Conservation (phyloP, 1,140 invertebrate species). For the Zelostemma sp. region DNA sequence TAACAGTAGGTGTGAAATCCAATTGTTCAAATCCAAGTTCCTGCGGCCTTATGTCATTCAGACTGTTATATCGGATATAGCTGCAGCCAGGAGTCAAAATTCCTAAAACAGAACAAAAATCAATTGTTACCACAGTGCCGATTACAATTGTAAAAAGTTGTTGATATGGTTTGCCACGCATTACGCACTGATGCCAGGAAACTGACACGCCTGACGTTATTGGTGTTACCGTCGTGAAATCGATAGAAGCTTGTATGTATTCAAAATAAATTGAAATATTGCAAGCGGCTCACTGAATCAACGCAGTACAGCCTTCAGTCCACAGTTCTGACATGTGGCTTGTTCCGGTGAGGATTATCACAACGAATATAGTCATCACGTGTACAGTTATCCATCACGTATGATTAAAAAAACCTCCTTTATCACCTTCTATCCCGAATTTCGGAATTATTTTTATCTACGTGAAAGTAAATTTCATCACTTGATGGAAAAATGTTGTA, state of each 20-base stretch:
- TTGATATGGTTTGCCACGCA: slow-evolving; percentile 4
- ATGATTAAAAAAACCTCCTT: background rate
- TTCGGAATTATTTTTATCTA: background rate
- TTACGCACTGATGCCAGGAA: slow-evolving; percentile 14
- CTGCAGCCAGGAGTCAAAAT: slow-evolving; percentile 56
- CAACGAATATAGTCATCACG: slow-evolving; percentile 16
- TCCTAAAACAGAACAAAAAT: slow-evolving; percentile 53
- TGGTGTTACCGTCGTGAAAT: slow-evolving; percentile 52
- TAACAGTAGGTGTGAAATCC: slow-evolving; percentile 67
- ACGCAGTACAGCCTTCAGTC: slow-evolving; percentile 14
- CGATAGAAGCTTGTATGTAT: slow-evolving; percentile 49
- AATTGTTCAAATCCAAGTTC: slow-evolving; percentile 64
- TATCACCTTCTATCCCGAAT: no score
- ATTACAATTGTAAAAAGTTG: background rate
- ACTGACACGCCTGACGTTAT: slow-evolving; percentile 25
- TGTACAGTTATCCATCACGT: slow-evolving; percentile 2
- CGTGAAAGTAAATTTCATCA: background rate
- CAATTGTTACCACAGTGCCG: background rate
- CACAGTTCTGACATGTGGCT: slow-evolving; percentile 16
- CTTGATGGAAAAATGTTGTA: no score
- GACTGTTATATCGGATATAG: slow-evolving; percentile 62
- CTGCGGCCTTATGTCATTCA: slow-evolving; percentile 63
- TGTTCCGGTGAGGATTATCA: slow-evolving; percentile 22
- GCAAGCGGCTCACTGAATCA: slow-evolving; percentile 27
- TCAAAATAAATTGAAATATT: slow-evolving; percentile 59